Conservation (phyloP, 1,140 invertebrate species). For the Batillaria attramentaria region DNA sequence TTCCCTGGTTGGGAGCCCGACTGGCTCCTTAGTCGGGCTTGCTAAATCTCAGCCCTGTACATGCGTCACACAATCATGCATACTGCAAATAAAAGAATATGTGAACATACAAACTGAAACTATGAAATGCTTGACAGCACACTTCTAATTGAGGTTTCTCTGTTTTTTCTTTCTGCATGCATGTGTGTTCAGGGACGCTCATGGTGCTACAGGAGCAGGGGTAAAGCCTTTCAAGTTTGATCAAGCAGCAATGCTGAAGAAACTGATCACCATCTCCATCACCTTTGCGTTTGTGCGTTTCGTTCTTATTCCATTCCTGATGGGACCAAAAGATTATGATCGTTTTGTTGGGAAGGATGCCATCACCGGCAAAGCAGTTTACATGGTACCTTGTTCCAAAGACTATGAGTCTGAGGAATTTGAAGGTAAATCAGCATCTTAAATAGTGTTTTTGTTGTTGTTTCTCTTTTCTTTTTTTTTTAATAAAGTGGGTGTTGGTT, state of each 20-base stretch:
- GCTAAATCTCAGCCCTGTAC: too few relatives aligned
- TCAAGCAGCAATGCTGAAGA: neutral
- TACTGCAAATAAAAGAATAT: too few relatives aligned
- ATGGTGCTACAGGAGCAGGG: neutral
- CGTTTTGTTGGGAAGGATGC: slow-evolving; percentile 16
- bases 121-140: too few relatives aligned
- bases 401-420: slow-evolving; percentile 49
- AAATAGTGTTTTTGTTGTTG: neutral
- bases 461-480: neutral
- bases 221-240: neutral
- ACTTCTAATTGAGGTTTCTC: too few relatives aligned
- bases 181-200: neutral
- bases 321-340: neutral
- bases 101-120: too few relatives aligned
- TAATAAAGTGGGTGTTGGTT: neutral
- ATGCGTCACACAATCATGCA: too few relatives aligned
- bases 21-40: too few relatives aligned
- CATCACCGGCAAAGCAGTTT: slow-evolving; percentile 1
- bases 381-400: slow-evolving; percentile 44
- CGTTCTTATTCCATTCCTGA: neutral
- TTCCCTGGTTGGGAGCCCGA: too few relatives aligned
- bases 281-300: neutral
- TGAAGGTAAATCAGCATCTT: slow-evolving; percentile 32
- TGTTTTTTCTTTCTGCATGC: neutral
- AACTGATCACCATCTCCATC: neutral